A percentile compares a stretch with the other conserved stretches of the same genome.
phyloP scores from a whole-genome alignment of 92 coral and sea anemone species.

The Actinernus sp. region DNA sequence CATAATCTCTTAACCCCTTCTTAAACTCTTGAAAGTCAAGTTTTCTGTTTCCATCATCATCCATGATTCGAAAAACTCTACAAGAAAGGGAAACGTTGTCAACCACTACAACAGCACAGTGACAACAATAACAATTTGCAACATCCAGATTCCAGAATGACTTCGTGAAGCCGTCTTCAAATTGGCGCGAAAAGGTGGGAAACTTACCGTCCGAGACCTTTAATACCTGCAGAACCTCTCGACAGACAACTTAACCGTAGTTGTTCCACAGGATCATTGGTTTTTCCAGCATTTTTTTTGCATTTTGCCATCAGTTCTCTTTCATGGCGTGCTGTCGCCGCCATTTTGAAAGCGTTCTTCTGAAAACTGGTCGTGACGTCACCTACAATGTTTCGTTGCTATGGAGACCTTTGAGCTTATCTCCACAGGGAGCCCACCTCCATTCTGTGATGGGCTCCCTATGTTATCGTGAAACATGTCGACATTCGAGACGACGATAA shows the following conservation, averaged over 20 bases:
- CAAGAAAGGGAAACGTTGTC: slow-evolving; percentile 2
- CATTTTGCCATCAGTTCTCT: slow-evolving; percentile 86
- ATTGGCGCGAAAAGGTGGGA: too few species aligned
- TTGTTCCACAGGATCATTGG: slow-evolving; percentile 83
- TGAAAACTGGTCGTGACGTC: slow-evolving; percentile 57
- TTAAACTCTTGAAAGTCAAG: slow-evolving; percentile 93
- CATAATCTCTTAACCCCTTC: slow-evolving; percentile 93
- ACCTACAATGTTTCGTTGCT: slow-evolving; percentile 59
- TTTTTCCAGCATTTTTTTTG: slow-evolving; percentile 58
- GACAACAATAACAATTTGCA: neutral
- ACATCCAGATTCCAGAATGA: neutral
- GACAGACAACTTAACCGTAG: slow-evolving; percentile 85
- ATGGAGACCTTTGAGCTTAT: too few species aligned
- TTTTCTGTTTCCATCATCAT: slow-evolving; percentile 86
- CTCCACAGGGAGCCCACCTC: neutral
- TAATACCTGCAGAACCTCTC: slow-evolving; percentile 96
- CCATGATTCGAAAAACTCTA: slow-evolving; percentile 97
- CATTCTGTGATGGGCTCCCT: slow-evolving; percentile 14
- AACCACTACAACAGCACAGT: neutral
- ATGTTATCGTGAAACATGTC: too few species aligned
- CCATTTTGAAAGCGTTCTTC: slow-evolving; percentile 81
- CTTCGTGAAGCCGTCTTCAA: too few species aligned
- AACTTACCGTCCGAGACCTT: slow-evolving; percentile 94
- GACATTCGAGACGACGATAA: too few species aligned
- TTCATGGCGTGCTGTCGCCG: slow-evolving; percentile 92